phyloP scores from a whole-genome alignment of 2,888 invertebrate genomes.

The Chydorus sphaericus region DNA sequence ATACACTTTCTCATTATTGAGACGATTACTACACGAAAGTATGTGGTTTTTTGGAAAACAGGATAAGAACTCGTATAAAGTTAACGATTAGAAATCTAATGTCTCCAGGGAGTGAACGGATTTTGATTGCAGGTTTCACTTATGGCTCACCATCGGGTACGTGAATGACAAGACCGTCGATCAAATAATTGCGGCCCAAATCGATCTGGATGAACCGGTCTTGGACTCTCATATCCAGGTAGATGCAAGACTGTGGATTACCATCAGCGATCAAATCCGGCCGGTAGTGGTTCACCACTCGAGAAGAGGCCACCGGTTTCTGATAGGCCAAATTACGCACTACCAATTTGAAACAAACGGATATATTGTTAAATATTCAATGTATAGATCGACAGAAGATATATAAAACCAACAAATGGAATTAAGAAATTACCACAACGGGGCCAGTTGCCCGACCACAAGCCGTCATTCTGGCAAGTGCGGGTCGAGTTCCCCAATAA shows the following conservation, averaged over 20 bases:
- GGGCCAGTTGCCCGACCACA: slow-evolving; percentile 3
- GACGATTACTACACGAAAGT: no score
- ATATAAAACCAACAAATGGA: not conserved
- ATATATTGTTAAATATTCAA: no score
- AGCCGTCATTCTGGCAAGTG: slow-evolving; percentile 7
- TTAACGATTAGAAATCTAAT: no score
- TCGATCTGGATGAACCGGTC: slow-evolving; percentile 4
- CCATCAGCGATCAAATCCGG: not conserved
- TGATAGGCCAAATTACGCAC: slow-evolving; percentile 2
- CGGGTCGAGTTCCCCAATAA: not conserved
- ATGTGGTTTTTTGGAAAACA: no score
- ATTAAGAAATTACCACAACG: not conserved
- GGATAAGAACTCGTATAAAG: no score
- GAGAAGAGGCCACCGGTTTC: slow-evolving; percentile 8
- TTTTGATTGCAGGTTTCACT: not conserved
- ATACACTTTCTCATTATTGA: no score
- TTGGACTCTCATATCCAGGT: not conserved
- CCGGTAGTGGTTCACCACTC: not conserved
- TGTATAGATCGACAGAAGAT: no score
- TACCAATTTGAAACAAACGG: not conserved
- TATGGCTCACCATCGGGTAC: slow-evolving; percentile 1
- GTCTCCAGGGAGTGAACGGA: not conserved
- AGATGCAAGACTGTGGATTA: not conserved
- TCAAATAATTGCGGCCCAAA: not conserved
- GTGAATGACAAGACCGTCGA: not conserved